Base-by-base conservation (phyloP, 2,888 invertebrate species). In the Tridacna gigas region DNA sequence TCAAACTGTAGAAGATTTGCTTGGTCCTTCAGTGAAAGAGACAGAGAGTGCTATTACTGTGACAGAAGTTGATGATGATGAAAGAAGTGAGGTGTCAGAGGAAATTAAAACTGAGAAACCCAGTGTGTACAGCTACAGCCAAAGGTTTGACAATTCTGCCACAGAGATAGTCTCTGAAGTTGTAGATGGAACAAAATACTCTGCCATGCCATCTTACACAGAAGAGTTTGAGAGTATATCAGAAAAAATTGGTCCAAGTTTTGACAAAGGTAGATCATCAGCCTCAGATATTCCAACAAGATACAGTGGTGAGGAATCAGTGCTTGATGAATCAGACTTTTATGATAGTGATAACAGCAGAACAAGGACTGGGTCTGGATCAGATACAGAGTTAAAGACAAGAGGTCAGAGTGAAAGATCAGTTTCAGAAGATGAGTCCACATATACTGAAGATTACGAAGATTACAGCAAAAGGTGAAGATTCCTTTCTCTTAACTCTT, bases 1-100 rank as follows among this genome's bases (percentile, higher is more conserved):
- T 65, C 93, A 93, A 25, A 93, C 92, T 20, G 90, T 94, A 0
- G 93, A 94, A 47, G 94, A 94, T 61, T 84, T 94, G 12, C 92
- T 89, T 22, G 84, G 63, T 3, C 74, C 79, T 0, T 80, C 82
- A 18, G 87, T 84, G 37, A 90, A 89, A 37, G 88, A 88, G 47
- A 88, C 80, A 51, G 89, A 90, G 37, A 81, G 78, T 65, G 83
- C 75, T 2, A 87, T 88, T 74, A 84, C 88, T 13, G 77, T 77
- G 20, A 89, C 90, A 65, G 91, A 91, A 26, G 86, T 88, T 0
- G 91, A 91, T 12, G 84, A 83, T 5, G 91, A 91, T n/a, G 83
- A 80, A 26, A 37, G 26, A 18, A 86, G 82, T 79, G 88, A 88
- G 25, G 60, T 88, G 13, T 80, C 86, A 22, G 88, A 86, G 15